Base-by-base conservation (phyloP, 1,140 invertebrate species). In the Reticulitermes speratus region DNA sequence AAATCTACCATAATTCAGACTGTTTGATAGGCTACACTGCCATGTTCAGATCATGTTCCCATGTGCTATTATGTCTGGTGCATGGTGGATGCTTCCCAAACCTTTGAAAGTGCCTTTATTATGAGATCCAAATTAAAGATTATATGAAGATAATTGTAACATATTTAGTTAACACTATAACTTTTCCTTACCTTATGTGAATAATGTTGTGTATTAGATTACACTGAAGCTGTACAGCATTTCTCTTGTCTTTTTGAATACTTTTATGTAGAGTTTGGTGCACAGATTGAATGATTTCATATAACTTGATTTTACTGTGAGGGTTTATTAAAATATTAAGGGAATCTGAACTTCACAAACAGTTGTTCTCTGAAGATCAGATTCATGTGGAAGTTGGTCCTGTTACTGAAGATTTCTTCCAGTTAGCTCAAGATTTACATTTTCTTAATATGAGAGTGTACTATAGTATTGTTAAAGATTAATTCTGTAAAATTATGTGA, bases 11-110 rank as follows among this genome's bases (percentile, higher is more conserved):
- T 30, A 25, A 75, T 75, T 30, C n/a, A 75, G n/a, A 75, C 14
- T 75, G 65, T 75, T 75, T 25, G 65, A 75, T 75, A 30, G 65
- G 65, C 65, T 75, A 75, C 65, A 75, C 65, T 75, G 65, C 65
- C 65, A 30, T n/a, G n/a, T 11, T 75, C 65, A 11, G 65, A 75
- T 25, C 65, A 30, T 75, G 65, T 75, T 75, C n/a, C 65, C 65
- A 75, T n/a, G 65, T 14, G n/a, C 52, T 21, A 16, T 55, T 55
- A 55, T 75, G n/a, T 75, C 65, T 75, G 65, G 65, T 30, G 65
- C 65, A 75, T 75, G 65, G 25, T 75, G 65, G 65, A 75, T 75
- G 25, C 65, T 75, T 75, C 65, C 65, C 65, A 75, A 30, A 75
- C 65, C 25, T 30, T 75, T 75, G 9, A 30, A 75, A 75, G 65